Evolutionary conservation across 2,888 invertebrate species (phyloP), one percentile per base, ranked within the genome.

Genomic region (Hirtodrosophila histrioides): DNA sequence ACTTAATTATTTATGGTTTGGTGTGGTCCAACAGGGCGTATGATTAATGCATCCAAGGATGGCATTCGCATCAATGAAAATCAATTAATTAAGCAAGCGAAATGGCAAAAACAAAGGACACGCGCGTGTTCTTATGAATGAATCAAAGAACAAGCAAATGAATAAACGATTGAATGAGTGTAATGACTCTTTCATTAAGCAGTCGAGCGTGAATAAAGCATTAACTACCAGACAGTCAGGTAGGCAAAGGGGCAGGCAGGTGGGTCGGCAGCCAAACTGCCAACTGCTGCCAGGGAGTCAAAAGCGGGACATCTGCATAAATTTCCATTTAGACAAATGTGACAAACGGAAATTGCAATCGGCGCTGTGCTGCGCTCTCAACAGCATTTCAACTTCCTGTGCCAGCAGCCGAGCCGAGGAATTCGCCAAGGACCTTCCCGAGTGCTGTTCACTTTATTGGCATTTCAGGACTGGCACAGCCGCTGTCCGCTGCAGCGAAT

Each of bases 281-380:
- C 31, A 31, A 6, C 27, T 8, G 6, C 27, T 31, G 12, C 5
- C n/a, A 27, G 11, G 53, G 48, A 60, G 40, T 65, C 60, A 48
- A 60, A 51, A 44, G 39, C 12, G 36, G 54, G 50, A 27, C 51
- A 54, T 49, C 62, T 82, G 76, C 81, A 84, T 84, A 82, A 78
- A 84, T 82, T 82, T 84, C 66, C 78, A 84, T 81, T 82, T 81
- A 73, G 84, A 81, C 76, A 82, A 82, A 81, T 84, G 82, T 78
- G 78, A 75, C 81, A 84, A 82, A 75, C 84, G 81, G 81, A 82
- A 82, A 84, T 84, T 84, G 85, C 85, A 81, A 81, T 81, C 78
- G 81, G 62, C 65, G 58, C 71, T 63, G 55, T 45, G 60, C 39
- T 45, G 41, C 51, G 53, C 58, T 65, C 70, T 80, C 64, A 64